A percentile compares a stretch with the other conserved stretches of the same genome.
Evolutionary conservation across 2,797 vertebrate species (phyloP).

Genomic region (Alca torda): DNA sequence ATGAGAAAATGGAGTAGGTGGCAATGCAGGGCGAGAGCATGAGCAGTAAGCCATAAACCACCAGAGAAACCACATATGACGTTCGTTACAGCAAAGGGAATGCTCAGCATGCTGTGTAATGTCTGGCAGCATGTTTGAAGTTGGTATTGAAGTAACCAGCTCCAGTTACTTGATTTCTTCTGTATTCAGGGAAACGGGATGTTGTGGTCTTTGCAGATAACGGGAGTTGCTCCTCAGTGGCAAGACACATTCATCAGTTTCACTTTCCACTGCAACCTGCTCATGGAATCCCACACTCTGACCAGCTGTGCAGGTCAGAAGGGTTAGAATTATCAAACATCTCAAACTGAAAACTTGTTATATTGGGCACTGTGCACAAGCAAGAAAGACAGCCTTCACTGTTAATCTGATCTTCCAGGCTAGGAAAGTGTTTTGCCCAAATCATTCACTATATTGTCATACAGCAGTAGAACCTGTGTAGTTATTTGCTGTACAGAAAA

Average conservation of each 20-base stretch:
- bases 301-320: background rate
- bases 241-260: background rate
- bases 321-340: background rate
- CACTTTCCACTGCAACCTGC: background rate
- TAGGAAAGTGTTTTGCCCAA: background rate
- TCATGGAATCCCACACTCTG: background rate
- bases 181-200: background rate
- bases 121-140: background rate
- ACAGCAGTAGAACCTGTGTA: background rate
- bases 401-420: background rate
- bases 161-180: background rate
- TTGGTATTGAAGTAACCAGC: background rate
- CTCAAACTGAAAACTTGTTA: background rate
- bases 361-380: background rate
- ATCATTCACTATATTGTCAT: background rate
- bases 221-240: background rate
- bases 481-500: background rate
- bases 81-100: background rate
- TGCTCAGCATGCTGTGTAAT: background rate
- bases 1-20: background rate
- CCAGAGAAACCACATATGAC: fast-evolving
- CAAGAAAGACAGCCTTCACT: background rate
- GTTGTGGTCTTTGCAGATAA: background rate
- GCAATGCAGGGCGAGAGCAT: background rate
- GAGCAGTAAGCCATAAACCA: background rate